Percentiles rank a stretch among this genome's conserved stretches.
These are phyloP conservation scores for Cremastobaeus sp. DNA, from an alignment of 2,888 invertebrate species.

Conservation along the genomic window DNA sequence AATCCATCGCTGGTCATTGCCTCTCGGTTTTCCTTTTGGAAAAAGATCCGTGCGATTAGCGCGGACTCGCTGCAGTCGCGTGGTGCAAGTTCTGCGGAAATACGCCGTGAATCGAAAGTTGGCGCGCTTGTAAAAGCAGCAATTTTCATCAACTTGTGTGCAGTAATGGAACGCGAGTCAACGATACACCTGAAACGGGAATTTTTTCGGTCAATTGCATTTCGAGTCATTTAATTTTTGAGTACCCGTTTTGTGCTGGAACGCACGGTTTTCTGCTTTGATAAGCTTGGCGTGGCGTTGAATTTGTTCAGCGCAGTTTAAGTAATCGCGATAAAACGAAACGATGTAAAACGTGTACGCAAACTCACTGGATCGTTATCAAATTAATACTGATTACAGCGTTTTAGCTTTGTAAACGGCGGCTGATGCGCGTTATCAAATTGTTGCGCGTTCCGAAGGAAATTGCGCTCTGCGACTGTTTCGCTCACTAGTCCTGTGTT, in stretches of 20 bases:
- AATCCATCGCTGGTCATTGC: too few species aligned
- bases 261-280: neutral
- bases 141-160: constrained; percentile 10
- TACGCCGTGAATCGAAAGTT: constrained; percentile 65
- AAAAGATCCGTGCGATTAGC: too few species aligned
- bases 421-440: constrained; percentile 25
- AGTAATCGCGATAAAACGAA: constrained; percentile 25
- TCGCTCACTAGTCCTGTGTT: too few species aligned
- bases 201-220: constrained; percentile 14
- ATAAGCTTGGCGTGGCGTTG: constrained; percentile 7
- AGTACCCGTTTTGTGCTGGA: constrained; percentile 11
- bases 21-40: too few species aligned
- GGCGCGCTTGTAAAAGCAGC: constrained; percentile 13
- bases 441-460: constrained; percentile 39
- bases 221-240: constrained; percentile 23
- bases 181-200: constrained; percentile 6
- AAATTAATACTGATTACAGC: constrained; percentile 45
- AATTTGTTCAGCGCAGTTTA: constrained; percentile 12
- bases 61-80: constrained; percentile 53
- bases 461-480: too few species aligned
- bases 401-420: constrained; percentile 14
- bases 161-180: constrained; percentile 1
- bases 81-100: constrained; percentile 69
- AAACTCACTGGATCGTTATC: too few species aligned
- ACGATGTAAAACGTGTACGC: too few species aligned